These are phyloP conservation scores for Frankliniella fusca DNA, from an alignment of 2,888 invertebrate genomes.

Conservation along the genomic window DNA sequence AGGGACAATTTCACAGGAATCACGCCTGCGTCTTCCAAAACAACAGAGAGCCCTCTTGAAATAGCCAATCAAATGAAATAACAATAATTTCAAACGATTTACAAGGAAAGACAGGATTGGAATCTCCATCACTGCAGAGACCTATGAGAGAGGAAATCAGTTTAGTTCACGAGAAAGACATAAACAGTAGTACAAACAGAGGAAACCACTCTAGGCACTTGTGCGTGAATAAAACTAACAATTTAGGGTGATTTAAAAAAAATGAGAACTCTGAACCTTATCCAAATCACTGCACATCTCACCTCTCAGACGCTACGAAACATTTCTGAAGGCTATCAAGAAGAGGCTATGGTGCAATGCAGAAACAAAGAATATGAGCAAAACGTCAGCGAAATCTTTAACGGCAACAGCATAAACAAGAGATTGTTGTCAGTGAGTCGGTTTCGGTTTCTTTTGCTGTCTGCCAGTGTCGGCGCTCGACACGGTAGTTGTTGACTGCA, in stretches of 20 bases:
- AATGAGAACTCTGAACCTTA: not conserved
- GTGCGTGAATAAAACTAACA: not conserved
- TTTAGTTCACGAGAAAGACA: not conserved
- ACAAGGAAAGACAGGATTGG: not conserved
- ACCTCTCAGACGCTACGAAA: too few relatives aligned
- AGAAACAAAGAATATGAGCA: too few relatives aligned
- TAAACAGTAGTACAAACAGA: not conserved
- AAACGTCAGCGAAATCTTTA: too few relatives aligned
- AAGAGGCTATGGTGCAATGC: too few relatives aligned
- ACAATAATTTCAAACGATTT: not conserved
- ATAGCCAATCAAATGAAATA: slow-evolving; percentile 3
- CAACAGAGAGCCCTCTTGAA: not conserved
- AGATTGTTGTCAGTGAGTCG: too few relatives aligned
- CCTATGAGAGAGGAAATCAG: not conserved
- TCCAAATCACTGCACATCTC: too few relatives aligned
- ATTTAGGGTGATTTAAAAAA: not conserved
- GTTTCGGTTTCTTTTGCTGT: too few relatives aligned
- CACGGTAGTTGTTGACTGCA: too few relatives aligned
- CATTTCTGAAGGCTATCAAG: too few relatives aligned
- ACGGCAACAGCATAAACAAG: too few relatives aligned
- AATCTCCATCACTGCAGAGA: not conserved
- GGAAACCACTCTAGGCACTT: not conserved
- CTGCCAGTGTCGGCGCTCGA: too few relatives aligned
- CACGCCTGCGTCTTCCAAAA: not conserved
- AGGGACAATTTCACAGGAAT: not conserved